Evolutionary conservation across 2,113 vertebrate genomes (phyloP).

Genomic region (Lipotes vexillifer): DNA sequence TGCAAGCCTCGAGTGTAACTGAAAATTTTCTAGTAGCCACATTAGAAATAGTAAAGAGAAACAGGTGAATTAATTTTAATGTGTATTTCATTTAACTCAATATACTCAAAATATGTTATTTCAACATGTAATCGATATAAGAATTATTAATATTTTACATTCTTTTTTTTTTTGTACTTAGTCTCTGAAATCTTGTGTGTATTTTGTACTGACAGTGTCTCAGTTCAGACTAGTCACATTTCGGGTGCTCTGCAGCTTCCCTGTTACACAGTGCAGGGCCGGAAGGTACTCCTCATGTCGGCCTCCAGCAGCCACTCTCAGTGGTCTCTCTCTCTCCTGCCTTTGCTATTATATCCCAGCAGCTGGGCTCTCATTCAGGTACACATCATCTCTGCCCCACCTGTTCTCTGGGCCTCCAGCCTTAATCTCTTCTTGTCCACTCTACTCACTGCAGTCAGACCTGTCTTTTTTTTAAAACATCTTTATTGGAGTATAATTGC

Average conservation of each 20-base stretch:
- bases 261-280: not conserved
- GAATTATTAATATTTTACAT: not conserved
- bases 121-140: not conserved
- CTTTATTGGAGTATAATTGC: too few relatives aligned
- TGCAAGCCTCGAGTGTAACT: not conserved
- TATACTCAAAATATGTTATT: not conserved
- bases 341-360: not conserved
- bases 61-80: not conserved
- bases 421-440: not conserved
- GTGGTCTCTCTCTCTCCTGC: too few relatives aligned
- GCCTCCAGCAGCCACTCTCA: not conserved
- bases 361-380: not conserved
- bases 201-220: not conserved
- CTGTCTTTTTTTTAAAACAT: not conserved
- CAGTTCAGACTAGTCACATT: not conserved
- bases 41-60: not conserved
- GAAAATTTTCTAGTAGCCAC: not conserved
- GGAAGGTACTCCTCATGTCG: not conserved
- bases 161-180: not conserved
- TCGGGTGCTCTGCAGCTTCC: not conserved
- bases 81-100: not conserved
- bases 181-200: not conserved
- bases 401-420: not conserved
- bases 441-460: not conserved
- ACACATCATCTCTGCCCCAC: too few relatives aligned